These are phyloP conservation scores for Hyles lineata DNA, from an alignment of 2,888 invertebrate species.

Conservation along the genomic window DNA sequence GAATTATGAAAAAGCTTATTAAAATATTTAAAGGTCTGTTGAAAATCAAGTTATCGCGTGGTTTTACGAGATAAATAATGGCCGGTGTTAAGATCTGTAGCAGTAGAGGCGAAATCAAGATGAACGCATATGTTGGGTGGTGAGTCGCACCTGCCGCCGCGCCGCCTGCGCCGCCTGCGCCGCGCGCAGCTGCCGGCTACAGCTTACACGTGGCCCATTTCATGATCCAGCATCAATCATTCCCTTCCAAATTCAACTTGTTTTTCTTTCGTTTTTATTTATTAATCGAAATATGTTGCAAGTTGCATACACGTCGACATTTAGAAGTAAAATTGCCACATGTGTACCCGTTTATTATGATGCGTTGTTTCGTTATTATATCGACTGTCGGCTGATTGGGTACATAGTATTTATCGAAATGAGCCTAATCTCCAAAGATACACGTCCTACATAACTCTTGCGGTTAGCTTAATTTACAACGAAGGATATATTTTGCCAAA, in stretches of 20 bases:
- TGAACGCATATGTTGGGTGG: conserved; percentile 52
- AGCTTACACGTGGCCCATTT: conserved; percentile 59
- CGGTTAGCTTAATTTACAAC: background rate
- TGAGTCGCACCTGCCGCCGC: conserved; percentile 48
- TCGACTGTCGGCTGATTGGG: no score
- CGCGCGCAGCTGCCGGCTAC: conserved; percentile 55
- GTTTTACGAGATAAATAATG: conserved; percentile 37
- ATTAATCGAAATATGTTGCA: conserved; percentile 32
- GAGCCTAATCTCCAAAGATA: background rate
- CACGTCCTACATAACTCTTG: background rate
- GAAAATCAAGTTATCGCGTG: conserved; percentile 48
- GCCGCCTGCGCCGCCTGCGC: conserved; percentile 50
- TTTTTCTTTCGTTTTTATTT: conserved; percentile 50
- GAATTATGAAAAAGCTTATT: background rate
- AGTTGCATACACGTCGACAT: background rate
- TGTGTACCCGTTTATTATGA: background rate
- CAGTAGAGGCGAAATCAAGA: conserved; percentile 56
- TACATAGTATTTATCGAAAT: background rate
- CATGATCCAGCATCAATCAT: conserved; percentile 56
- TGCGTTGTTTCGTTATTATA: background rate
- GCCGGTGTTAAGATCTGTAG: conserved; percentile 33
- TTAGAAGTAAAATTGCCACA: background rate
- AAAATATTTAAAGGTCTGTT: conserved; percentile 49
- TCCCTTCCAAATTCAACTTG: conserved; percentile 45
- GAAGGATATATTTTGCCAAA: background rate